These are phyloP conservation scores for Drosophila athabasca DNA, from an alignment of 1,140 invertebrate species.

Conservation along the genomic window DNA sequence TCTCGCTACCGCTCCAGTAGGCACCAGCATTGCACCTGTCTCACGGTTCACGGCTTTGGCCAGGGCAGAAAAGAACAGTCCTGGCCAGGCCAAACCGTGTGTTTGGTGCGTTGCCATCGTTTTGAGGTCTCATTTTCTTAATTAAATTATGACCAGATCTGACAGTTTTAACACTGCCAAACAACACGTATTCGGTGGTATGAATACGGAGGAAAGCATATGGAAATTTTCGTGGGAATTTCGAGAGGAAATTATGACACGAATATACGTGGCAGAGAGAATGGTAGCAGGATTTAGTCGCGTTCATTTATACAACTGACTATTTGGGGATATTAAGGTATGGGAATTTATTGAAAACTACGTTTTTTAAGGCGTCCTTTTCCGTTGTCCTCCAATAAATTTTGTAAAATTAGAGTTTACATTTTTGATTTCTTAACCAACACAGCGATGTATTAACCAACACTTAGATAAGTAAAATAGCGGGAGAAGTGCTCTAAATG, in stretches of 20 bases:
- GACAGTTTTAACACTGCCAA: conserved; percentile 38
- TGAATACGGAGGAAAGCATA: conserved; percentile 10
- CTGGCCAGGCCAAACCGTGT: conserved; percentile 8
- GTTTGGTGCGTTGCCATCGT: conserved; percentile 38
- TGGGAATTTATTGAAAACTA: too few relatives aligned
- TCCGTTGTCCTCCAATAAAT: too few relatives aligned
- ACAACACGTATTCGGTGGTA: conserved; percentile 19
- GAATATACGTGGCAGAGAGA: too few relatives aligned
- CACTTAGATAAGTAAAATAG: too few relatives aligned
- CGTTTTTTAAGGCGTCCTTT: too few relatives aligned
- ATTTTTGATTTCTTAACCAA: too few relatives aligned
- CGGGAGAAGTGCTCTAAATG: too few relatives aligned
- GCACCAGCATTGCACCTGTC: conserved; percentile 48
- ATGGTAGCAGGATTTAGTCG: too few relatives aligned
- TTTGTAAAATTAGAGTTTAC: too few relatives aligned
- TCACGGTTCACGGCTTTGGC: conserved; percentile 28
- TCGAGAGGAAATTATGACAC: background rate
- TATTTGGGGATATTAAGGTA: too few relatives aligned
- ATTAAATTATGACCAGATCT: conserved; percentile 77
- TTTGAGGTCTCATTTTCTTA: conserved; percentile 82
- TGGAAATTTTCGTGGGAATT: conserved; percentile 17
- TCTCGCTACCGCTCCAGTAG: background rate
- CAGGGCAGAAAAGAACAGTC: conserved; percentile 14
- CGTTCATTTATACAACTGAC: too few relatives aligned
- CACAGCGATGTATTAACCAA: too few relatives aligned